Conservation (phyloP, 1,140 invertebrate species). For the Cydia fagiglandana region DNA sequence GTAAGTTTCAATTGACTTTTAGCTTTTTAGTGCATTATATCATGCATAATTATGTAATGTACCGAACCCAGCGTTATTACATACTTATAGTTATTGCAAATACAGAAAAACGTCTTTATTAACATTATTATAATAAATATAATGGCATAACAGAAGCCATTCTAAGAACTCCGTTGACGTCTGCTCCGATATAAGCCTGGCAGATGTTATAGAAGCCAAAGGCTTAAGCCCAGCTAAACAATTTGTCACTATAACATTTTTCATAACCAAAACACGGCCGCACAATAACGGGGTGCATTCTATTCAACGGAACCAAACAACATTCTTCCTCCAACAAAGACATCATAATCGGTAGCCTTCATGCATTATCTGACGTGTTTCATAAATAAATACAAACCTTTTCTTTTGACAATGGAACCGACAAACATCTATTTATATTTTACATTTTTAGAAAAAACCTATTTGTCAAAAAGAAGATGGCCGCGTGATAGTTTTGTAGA, state of each 20-base stretch:
- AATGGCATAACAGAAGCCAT: constrained; percentile 3
- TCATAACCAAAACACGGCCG: constrained; percentile 70
- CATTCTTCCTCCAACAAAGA: constrained; percentile 66
- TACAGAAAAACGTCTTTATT: neutral
- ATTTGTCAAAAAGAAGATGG: constrained; percentile 72
- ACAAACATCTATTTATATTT: constrained; percentile 54
- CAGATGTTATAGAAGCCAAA: constrained; percentile 57
- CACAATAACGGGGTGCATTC: constrained; percentile 60
- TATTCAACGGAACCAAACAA: constrained; percentile 60
- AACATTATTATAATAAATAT: neutral
- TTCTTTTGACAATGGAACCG: constrained; percentile 67
- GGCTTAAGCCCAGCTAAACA: constrained; percentile 63
- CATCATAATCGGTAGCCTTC: constrained; percentile 69
- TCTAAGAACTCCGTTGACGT: constrained; percentile 43
- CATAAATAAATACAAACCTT: constrained; percentile 73
- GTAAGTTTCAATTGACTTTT: too few species aligned
- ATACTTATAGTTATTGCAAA: neutral
- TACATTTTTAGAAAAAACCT: constrained; percentile 64
- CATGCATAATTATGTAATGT: too few species aligned
- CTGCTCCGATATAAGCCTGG: constrained; percentile 37
- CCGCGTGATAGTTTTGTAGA: constrained; percentile 61
- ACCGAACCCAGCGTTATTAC: neutral
- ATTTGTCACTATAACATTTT: constrained; percentile 74
- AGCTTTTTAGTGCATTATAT: neutral
- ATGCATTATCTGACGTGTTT: constrained; percentile 70